These are phyloP conservation scores for Drosophila anomelani DNA, from an alignment of 2,888 invertebrate species.

Conservation along the genomic window DNA sequence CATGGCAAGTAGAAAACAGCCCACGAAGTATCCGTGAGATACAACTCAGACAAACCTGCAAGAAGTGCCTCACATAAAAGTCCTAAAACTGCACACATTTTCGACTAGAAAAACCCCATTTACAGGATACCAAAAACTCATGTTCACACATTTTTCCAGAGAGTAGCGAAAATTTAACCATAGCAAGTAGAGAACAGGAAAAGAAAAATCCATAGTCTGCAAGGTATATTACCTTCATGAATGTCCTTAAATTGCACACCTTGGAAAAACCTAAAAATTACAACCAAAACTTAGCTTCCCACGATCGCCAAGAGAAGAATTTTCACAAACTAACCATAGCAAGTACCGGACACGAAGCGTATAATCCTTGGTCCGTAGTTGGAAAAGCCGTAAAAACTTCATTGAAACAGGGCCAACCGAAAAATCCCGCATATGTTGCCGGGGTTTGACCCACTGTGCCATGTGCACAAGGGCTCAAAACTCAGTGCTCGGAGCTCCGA, in stretches of 20 bases:
- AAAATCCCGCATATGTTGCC: slow-evolving; percentile 50
- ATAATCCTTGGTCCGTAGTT: slow-evolving; percentile 47
- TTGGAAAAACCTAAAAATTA: slow-evolving; percentile 21
- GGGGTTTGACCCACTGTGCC: slow-evolving; percentile 78
- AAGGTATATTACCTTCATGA: neutral
- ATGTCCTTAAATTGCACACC: slow-evolving; percentile 12
- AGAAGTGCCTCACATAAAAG: neutral
- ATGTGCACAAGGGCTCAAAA: slow-evolving; percentile 74
- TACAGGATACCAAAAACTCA: slow-evolving; percentile 1
- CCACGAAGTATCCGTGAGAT: slow-evolving; percentile 5
- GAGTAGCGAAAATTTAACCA: neutral
- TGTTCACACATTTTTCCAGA: neutral
- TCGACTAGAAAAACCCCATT: slow-evolving; percentile 21
- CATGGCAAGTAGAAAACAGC: slow-evolving; percentile 17
- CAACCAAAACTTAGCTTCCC: slow-evolving; percentile 8
- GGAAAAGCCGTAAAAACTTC: slow-evolving; percentile 54
- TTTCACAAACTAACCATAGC: slow-evolving; percentile 14
- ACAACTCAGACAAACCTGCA: slow-evolving; percentile 1
- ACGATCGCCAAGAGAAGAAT: neutral
- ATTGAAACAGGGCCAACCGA: slow-evolving; percentile 35
- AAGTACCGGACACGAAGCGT: slow-evolving; percentile 29
- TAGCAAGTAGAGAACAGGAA: slow-evolving; percentile 29
- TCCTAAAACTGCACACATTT: slow-evolving; percentile 15
- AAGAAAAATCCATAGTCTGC: slow-evolving; percentile 54
- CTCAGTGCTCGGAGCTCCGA: slow-evolving; percentile 31